These are phyloP conservation scores for Alligator mississippiensis DNA, from an alignment of 2,113 vertebrate species.

Conservation along the genomic window DNA sequence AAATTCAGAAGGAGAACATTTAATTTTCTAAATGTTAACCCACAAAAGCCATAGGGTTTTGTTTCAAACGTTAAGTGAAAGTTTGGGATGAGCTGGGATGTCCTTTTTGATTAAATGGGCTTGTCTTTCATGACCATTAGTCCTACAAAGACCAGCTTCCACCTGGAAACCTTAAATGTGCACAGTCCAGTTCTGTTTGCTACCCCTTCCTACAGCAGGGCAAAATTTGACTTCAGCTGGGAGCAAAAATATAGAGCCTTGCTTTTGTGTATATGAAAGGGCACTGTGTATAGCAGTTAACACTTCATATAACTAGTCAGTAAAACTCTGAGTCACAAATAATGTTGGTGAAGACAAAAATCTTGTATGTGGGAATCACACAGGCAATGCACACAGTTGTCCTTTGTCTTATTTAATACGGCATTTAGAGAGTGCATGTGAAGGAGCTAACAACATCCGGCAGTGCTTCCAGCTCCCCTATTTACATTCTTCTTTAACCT, in stretches of 20 bases:
- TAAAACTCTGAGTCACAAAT: not conserved
- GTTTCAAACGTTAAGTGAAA: not conserved
- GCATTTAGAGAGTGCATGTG: not conserved
- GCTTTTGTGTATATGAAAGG: not conserved
- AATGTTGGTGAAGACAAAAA: not conserved
- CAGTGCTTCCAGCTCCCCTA: not conserved
- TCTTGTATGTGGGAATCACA: accelerated
- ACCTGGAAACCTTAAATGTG: too few relatives aligned
- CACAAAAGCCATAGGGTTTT: not conserved
- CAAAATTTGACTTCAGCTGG: not conserved
- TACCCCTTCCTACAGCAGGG: not conserved
- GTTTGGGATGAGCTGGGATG: not conserved
- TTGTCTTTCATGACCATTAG: not conserved
- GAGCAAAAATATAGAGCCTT: not conserved
- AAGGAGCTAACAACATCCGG: not conserved
- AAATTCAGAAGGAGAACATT: not conserved
- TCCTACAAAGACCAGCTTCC: too few relatives aligned
- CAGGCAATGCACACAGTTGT: not conserved
- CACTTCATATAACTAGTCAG: not conserved
- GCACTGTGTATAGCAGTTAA: not conserved
- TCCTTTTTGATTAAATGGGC: not conserved
- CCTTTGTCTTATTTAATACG: not conserved
- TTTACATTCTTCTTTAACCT: not conserved
- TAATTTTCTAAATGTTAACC: not conserved
- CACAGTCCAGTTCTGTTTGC: too few relatives aligned